Percentiles rank a stretch among this genome's conserved stretches.
Evolutionary conservation across 92 coral and sea anemone species (phyloP).

Genomic region (Hydrozoanthus gracilis): DNA sequence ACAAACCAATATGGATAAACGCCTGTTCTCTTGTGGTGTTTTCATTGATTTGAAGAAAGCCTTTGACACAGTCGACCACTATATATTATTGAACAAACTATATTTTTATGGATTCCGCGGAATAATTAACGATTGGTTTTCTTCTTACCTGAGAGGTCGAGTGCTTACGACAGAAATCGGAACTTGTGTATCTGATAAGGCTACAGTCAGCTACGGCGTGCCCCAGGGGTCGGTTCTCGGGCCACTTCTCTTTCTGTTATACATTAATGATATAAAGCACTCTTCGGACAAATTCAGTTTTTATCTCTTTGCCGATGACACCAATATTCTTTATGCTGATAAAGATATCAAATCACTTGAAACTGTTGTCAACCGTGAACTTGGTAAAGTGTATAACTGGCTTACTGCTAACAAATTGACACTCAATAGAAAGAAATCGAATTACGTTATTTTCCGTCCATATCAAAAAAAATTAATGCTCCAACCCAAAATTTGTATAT

Average conservation of each 20-base stretch:
- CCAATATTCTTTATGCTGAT: neutral
- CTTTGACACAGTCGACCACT: too few species aligned
- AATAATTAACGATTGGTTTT: neutral
- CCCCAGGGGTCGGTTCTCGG: neutral
- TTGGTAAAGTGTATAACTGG: too few species aligned
- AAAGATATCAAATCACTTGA: neutral
- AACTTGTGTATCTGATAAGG: slow-evolving; percentile 1
- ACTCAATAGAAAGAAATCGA: too few species aligned
- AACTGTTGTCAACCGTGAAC: too few species aligned
- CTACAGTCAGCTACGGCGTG: neutral
- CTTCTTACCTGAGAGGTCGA: slow-evolving; percentile 7
- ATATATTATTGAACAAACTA: slow-evolving; percentile 38
- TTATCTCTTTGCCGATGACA: neutral
- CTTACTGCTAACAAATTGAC: too few species aligned
- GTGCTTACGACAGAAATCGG: neutral
- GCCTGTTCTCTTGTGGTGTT: too few species aligned
- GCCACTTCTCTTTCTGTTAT: neutral
- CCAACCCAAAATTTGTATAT: neutral
- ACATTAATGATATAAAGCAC: neutral
- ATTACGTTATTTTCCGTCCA: too few species aligned
- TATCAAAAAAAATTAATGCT: neutral
- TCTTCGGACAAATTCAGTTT: neutral
- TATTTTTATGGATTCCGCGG: neutral
- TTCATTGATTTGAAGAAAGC: too few species aligned
- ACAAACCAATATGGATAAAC: too few species aligned